Percentiles rank a stretch among this genome's conserved stretches.
These are phyloP conservation scores for Leptonema lineaticorne DNA, from an alignment of 1,140 invertebrate genomes.

Conservation along the genomic window DNA sequence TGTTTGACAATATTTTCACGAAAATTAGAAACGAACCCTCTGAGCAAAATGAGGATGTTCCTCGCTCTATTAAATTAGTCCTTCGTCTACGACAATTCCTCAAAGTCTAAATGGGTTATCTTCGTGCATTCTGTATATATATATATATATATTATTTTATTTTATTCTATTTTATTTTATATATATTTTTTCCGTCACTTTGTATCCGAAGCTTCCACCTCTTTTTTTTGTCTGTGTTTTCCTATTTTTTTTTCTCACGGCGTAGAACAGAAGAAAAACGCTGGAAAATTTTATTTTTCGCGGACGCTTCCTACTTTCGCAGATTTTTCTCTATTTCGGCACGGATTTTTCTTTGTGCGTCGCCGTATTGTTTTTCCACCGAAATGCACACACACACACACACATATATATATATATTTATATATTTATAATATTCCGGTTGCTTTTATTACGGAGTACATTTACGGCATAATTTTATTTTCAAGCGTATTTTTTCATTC, in stretches of 20 bases:
- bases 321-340: neutral
- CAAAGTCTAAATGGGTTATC: constrained; percentile 5
- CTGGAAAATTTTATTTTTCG: neutral
- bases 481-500: too few relatives aligned
- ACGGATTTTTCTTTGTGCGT: neutral
- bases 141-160: too few relatives aligned
- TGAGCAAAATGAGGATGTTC: neutral
- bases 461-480: too few relatives aligned
- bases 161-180: too few relatives aligned
- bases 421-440: too few relatives aligned
- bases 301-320: constrained; percentile 3
- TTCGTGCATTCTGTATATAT: too few relatives aligned
- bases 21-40: neutral
- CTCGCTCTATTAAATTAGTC: constrained; percentile 7
- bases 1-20: neutral
- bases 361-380: neutral
- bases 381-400: neutral
- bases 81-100: constrained; percentile 8
- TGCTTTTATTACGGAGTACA: too few relatives aligned
- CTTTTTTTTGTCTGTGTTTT: too few relatives aligned
- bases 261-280: too few relatives aligned
- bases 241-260: too few relatives aligned
- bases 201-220: too few relatives aligned
- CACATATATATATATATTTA: neutral
- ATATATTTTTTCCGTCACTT: too few relatives aligned